phyloP scores from a whole-genome alignment of 2,797 vertebrate species.

The Serranus cabrilla region DNA sequence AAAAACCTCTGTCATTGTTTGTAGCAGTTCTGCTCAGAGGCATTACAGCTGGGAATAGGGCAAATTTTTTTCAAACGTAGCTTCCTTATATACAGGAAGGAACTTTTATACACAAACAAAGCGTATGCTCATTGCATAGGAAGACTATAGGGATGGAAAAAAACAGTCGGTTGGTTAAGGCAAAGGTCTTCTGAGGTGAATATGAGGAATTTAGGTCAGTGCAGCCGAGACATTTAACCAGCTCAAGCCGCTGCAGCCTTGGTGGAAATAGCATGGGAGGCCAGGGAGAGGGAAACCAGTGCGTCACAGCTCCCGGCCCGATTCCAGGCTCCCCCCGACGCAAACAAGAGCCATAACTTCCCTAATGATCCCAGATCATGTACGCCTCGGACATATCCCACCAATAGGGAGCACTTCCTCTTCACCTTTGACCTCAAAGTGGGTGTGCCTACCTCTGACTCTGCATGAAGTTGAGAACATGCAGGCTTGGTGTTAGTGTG shows the following conservation, averaged over 20 bases:
- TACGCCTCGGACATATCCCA: constrained; percentile 61
- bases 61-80: constrained; percentile 51
- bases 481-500: neutral
- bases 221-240: constrained; percentile 82
- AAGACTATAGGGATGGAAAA: constrained; percentile 34
- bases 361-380: constrained; percentile 79
- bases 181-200: constrained; percentile 88
- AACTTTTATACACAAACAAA: constrained; percentile 77
- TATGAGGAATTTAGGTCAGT: constrained; percentile 87
- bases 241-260: constrained; percentile 79
- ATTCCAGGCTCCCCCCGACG: constrained; percentile 61
- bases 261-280: constrained; percentile 85
- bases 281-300: constrained; percentile 80
- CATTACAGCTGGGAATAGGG: constrained; percentile 72
- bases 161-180: constrained; percentile 56
- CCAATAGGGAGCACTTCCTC: constrained; percentile 68
- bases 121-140: constrained; percentile 55
- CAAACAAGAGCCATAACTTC: constrained; percentile 83
- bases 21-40: constrained; percentile 63
- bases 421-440: constrained; percentile 67
- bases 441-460: constrained; percentile 61
- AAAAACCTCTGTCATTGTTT: constrained; percentile 79
- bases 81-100: constrained; percentile 81
- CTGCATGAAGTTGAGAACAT: constrained; percentile 19
- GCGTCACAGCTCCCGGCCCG: constrained; percentile 76